A percentile compares a stretch with the other conserved stretches of the same genome.
Evolutionary conservation across 2,797 vertebrate species (phyloP).

Genomic region (Agapornis canus): DNA sequence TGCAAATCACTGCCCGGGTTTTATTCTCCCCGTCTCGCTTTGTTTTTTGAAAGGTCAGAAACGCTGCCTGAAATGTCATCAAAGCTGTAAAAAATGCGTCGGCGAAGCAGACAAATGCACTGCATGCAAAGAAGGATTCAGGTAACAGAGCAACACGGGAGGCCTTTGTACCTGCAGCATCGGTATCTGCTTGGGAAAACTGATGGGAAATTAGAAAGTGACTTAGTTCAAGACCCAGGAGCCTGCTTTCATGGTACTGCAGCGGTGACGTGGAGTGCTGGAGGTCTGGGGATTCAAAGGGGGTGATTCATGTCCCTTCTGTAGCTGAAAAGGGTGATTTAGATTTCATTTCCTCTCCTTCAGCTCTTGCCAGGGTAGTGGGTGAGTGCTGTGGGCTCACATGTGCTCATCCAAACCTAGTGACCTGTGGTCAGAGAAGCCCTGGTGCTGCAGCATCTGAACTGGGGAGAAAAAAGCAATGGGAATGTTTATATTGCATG

Average conservation of each 20-base stretch:
- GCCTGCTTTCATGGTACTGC: background rate
- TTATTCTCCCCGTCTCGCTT: background rate
- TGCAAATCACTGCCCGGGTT: background rate
- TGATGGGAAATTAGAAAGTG: background rate
- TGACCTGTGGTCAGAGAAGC: background rate
- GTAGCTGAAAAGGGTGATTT: background rate
- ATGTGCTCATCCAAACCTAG: background rate
- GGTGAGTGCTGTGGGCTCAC: background rate
- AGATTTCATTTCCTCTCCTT: background rate
- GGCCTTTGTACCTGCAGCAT: background rate
- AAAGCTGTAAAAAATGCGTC: slow-evolving; percentile 84
- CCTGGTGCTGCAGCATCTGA: accelerated
- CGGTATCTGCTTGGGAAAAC: background rate
- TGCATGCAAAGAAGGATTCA: slow-evolving; percentile 86
- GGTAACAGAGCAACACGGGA: slow-evolving; percentile 68
- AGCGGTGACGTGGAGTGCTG: background rate
- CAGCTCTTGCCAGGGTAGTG: background rate
- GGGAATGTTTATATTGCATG: background rate
- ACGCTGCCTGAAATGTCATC: slow-evolving; percentile 85
- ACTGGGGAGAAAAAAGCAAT: background rate
- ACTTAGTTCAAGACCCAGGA: background rate
- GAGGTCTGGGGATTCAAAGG: background rate
- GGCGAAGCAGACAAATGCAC: slow-evolving; percentile 84
- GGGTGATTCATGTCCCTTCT: background rate
- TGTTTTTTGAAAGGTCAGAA: slow-evolving; percentile 81